Evolutionary conservation across 2,888 invertebrate genomes (phyloP).

Genomic region (Plusia festucae): DNA sequence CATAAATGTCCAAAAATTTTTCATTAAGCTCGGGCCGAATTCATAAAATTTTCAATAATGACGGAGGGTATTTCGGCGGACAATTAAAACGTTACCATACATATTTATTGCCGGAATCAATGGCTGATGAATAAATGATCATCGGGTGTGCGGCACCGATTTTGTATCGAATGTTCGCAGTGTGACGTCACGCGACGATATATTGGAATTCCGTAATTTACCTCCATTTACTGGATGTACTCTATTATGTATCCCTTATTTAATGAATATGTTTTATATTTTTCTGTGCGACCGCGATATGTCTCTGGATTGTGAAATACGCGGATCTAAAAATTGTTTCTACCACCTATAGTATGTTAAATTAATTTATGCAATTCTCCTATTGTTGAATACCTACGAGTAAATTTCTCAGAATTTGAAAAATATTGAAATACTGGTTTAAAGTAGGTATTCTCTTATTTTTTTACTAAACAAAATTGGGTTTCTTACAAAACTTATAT

Average conservation of each 20-base stretch:
- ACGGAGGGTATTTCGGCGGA: constrained; percentile 15
- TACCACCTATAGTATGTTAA: too few relatives aligned
- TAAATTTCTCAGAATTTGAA: too few relatives aligned
- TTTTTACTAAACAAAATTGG: too few relatives aligned
- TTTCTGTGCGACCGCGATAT: too few relatives aligned
- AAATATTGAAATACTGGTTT: too few relatives aligned
- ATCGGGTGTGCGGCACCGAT: constrained; percentile 8
- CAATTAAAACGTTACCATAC: constrained; percentile 20
- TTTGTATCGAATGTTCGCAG: constrained; percentile 16
- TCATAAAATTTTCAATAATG: constrained; percentile 32
- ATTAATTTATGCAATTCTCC: too few relatives aligned
- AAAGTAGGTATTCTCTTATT: too few relatives aligned
- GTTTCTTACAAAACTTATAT: too few relatives aligned
- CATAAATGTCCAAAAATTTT: constrained; percentile 5
- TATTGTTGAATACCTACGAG: too few relatives aligned
- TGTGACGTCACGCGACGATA: constrained; percentile 23
- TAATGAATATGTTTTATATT: too few relatives aligned
- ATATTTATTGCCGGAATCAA: constrained; percentile 45
- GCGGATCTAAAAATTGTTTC: too few relatives aligned
- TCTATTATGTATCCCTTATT: background rate
- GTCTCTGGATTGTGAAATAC: too few relatives aligned
- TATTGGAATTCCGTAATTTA: constrained; percentile 3
- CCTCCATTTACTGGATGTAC: background rate
- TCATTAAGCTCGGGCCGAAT: constrained; percentile 9
- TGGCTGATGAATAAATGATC: constrained; percentile 47